Evolutionary conservation across 2,888 invertebrate species (phyloP), one percentile per base, ranked within the genome.

Genomic region (Pecten maximus): DNA sequence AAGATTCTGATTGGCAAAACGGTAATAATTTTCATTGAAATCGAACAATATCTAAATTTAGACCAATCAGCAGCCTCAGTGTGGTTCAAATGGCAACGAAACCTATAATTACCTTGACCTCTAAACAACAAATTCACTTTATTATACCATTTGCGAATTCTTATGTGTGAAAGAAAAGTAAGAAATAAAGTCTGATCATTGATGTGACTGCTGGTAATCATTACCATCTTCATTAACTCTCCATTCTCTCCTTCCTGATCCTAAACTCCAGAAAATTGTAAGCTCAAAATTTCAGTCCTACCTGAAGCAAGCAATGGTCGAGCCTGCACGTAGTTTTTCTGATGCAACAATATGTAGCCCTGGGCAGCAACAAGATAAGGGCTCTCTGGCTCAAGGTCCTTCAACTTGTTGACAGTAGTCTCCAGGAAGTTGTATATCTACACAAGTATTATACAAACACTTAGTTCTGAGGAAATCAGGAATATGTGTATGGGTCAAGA

Each of bases 271-370:
- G 54, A 54, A 54, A 54, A 19, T n/a, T 54, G 54, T 16, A 6
- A 86, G n/a, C n/a, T 23, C 23, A 2, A 54, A 54, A 23, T 19
- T 40, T 54, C 19, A 86, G 19, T 74, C 93, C 89, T 92, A 95
- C 95, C 94, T 91, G 93, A 89, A n/a, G 88, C 87, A 10, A 95
- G 91, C 4, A 91, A 88, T 74, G 92, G 92, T 88, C 91, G 93
- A n/a, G 95, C 95, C 40, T 90, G 88, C 2, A 88, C 89, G 54
- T 92, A 93, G 40, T 95, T 93, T 60, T 92, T 93, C n/a, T 92
- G 91, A 88, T 89, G 91, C 50, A 95, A 86, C n/a, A 91, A 90
- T 40, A 93, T 74, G 87, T 91, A 94, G 28, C 94, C 95, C 87
- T 94, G 93, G 4, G 93, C 92, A n/a, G 92, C 89, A 50, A 60